Evolutionary conservation across 30 jellyfish, hydroid and myxozoan genomes (phyloP).

Genomic region (Mastigias papua): DNA sequence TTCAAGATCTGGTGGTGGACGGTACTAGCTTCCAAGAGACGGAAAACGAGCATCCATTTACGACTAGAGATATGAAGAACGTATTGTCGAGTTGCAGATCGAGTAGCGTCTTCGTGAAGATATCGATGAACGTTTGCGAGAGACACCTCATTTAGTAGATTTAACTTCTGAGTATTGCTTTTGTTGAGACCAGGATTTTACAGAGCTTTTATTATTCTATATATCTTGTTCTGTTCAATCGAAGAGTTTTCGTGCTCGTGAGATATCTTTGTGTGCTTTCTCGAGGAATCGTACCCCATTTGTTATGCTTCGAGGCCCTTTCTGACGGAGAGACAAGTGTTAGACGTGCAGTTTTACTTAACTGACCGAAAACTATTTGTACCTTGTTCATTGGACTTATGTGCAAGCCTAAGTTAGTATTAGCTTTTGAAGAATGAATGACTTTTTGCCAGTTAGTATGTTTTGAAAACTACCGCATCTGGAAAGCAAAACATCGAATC

Average conservation of each 20-base stretch:
- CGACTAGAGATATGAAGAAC: neutral
- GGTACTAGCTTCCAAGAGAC: slow-evolving; percentile 20
- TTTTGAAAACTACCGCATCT: too few species aligned
- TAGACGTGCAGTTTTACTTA: too few species aligned
- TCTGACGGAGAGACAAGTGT: too few species aligned
- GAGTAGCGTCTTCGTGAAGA: neutral
- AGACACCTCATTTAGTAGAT: neutral
- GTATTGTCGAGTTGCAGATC: neutral
- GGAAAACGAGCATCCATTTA: neutral
- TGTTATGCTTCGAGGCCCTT: neutral
- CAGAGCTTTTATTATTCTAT: neutral
- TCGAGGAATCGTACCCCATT: neutral
- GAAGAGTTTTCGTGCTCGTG: neutral
- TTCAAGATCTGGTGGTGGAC: slow-evolving; percentile 62
- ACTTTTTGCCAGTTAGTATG: too few species aligned
- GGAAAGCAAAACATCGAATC: too few species aligned
- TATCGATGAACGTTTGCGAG: neutral
- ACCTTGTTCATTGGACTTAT: too few species aligned
- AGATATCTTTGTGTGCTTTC: neutral
- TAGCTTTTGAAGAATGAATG: too few species aligned
- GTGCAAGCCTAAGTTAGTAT: too few species aligned
- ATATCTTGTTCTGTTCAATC: neutral
- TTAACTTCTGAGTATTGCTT: neutral
- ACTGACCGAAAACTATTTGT: too few species aligned
- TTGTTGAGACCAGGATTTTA: neutral